A percentile compares a stretch with the other conserved stretches of the same genome.
Evolutionary conservation across 2,888 invertebrate species (phyloP).

Genomic region (Parascotia fuliginaria): DNA sequence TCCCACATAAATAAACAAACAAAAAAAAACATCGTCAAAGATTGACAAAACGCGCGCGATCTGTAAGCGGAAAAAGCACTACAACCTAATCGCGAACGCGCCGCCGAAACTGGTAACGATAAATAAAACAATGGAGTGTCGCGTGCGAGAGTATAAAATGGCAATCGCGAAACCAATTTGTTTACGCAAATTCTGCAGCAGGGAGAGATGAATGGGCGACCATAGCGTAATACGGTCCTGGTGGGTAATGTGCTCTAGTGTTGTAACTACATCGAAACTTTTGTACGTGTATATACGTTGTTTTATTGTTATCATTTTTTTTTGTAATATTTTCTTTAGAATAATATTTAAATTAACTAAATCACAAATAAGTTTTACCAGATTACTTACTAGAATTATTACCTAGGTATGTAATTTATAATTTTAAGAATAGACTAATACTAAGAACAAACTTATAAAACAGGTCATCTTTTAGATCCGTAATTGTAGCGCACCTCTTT

Average conservation of each 20-base stretch:
- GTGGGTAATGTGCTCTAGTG: constrained; percentile 69
- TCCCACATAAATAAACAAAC: constrained; percentile 4
- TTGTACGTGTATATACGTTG: not conserved
- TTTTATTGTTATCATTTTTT: too few species aligned
- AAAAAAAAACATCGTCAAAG: constrained; percentile 58
- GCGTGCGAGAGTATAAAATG: constrained; percentile 84
- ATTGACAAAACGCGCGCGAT: constrained; percentile 77
- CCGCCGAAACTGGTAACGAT: constrained; percentile 82
- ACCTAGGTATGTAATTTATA: too few species aligned
- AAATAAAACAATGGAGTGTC: constrained; percentile 85
- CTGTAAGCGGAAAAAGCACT: constrained; percentile 81
- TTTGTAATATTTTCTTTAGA: too few species aligned
- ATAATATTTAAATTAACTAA: too few species aligned
- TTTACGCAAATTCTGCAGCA: constrained; percentile 86
- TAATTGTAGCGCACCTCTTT: too few species aligned
- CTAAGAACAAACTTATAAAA: too few species aligned
- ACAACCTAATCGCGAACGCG: constrained; percentile 81
- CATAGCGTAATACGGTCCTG: constrained; percentile 81
- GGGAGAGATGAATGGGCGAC: constrained; percentile 84
- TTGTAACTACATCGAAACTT: constrained; percentile 22
- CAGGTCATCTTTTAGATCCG: too few species aligned
- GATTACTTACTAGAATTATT: too few species aligned
- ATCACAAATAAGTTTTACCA: too few species aligned
- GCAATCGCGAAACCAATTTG: constrained; percentile 86
- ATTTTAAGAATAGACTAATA: too few species aligned